These are phyloP conservation scores for Peromyscus leucopus DNA, from an alignment of 2,113 vertebrate species.

Conservation along the genomic window DNA sequence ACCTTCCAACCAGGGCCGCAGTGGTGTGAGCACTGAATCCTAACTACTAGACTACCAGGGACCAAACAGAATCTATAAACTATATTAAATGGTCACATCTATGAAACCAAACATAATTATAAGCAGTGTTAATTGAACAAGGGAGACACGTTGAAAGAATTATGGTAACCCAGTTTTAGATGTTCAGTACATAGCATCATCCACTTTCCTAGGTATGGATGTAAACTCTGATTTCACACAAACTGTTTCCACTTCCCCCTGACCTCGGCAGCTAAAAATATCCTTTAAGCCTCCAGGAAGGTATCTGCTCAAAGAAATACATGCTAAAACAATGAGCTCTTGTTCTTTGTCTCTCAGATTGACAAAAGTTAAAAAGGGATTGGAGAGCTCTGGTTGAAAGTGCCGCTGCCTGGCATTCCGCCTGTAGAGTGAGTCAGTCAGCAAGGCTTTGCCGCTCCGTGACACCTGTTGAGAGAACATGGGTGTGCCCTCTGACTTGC, in stretches of 20 bases:
- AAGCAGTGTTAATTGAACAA: not conserved
- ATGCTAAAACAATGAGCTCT: not conserved
- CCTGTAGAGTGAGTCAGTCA: not conserved
- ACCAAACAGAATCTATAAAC: not conserved
- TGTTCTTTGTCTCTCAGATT: not conserved
- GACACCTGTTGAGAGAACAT: not conserved
- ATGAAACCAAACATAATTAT: not conserved
- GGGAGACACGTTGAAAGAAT: not conserved
- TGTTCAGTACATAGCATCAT: not conserved
- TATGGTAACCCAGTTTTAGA: not conserved
- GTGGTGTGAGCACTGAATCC: not conserved
- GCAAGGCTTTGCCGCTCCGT: not conserved
- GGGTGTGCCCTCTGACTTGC: not conserved
- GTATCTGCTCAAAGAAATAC: not conserved
- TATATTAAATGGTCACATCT: not conserved
- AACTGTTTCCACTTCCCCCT: not conserved
- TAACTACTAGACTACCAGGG: not conserved
- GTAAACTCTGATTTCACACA: not conserved
- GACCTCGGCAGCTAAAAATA: conserved; percentile 14
- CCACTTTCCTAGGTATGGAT: not conserved
- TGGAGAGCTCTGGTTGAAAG: not conserved
- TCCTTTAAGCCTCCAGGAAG: not conserved
- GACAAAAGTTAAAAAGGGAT: not conserved
- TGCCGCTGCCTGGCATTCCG: not conserved
- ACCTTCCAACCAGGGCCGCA: not conserved